Evolutionary conservation across 2,888 invertebrate genomes (phyloP).

Genomic region (Ornithoptera priamus): DNA sequence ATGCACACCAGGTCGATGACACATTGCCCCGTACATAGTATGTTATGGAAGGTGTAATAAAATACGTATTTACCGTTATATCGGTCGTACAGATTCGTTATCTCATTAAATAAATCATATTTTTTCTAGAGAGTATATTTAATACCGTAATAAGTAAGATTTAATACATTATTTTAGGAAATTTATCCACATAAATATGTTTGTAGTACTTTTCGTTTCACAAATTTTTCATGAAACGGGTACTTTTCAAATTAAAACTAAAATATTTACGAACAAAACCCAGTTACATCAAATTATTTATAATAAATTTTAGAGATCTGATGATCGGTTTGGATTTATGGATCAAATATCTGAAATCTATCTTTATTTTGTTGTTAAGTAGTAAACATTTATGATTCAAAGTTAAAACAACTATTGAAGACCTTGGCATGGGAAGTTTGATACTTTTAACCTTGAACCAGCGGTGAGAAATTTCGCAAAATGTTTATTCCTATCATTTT

Average conservation of each 20-base stretch:
- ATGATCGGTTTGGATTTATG: too few relatives aligned
- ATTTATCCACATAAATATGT: too few relatives aligned
- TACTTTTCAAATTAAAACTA: too few relatives aligned
- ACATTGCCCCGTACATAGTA: conserved; percentile 14
- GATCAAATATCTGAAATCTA: too few relatives aligned
- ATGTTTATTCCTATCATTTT: conserved; percentile 20
- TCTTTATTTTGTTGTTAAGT: too few relatives aligned
- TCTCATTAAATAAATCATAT: conserved; percentile 10
- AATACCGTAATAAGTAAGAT: too few relatives aligned
- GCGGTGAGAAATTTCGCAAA: conserved; percentile 41
- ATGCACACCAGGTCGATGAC: conserved; percentile 37
- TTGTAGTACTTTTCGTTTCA: too few relatives aligned
- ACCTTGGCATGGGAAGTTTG: conserved; percentile 50
- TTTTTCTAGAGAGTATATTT: background rate
- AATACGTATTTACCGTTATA: conserved; percentile 11
- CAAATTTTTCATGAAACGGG: too few relatives aligned
- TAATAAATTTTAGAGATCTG: too few relatives aligned
- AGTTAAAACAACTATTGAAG: background rate
- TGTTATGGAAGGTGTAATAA: conserved; percentile 4
- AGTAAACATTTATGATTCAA: background rate
- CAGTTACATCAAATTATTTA: too few relatives aligned
- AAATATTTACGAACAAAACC: too few relatives aligned
- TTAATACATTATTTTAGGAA: too few relatives aligned
- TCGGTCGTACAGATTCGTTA: background rate
- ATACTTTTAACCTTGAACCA: conserved; percentile 41